Conservation (phyloP, 2,888 invertebrate genomes). For the Andricus quercusramuli region DNA sequence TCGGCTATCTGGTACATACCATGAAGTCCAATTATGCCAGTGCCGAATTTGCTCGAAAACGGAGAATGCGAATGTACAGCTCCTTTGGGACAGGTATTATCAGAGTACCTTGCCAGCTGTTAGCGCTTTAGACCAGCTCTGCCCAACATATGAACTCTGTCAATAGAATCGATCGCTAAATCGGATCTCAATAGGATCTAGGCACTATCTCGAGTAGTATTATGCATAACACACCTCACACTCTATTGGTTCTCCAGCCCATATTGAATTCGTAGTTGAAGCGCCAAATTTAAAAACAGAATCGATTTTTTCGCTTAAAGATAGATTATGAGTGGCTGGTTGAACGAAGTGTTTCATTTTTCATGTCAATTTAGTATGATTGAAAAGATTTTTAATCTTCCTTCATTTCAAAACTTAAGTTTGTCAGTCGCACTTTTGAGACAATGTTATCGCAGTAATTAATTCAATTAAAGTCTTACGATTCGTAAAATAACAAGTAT, state of each 20-base stretch:
- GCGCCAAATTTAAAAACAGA: background rate
- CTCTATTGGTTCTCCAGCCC: slow-evolving; percentile 3
- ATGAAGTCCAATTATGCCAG: slow-evolving; percentile 37
- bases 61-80: slow-evolving; percentile 45
- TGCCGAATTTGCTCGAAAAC: slow-evolving; percentile 35
- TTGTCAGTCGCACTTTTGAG: background rate
- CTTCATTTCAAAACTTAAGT: too few species aligned
- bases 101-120: slow-evolving; percentile 62
- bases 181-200: slow-evolving; percentile 31
- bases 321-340: too few species aligned
- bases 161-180: slow-evolving; percentile 34
- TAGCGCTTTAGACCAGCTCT: slow-evolving; percentile 52
- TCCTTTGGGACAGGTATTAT: slow-evolving; percentile 57
- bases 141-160: slow-evolving; percentile 24
- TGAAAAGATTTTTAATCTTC: too few species aligned
- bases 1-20: slow-evolving; percentile 35
- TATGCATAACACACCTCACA: slow-evolving; percentile 25
- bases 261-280: slow-evolving; percentile 18
- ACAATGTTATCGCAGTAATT: slow-evolving; percentile 24
- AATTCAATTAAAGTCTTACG: slow-evolving; percentile 31
- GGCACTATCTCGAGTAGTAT: slow-evolving; percentile 5
- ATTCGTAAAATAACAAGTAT: slow-evolving; percentile 46
- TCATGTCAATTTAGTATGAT: too few species aligned
- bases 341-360: too few species aligned
- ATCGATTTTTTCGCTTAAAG: background rate